Base-by-base conservation (phyloP, 2,888 invertebrate genomes). In the Piscicola geometra region DNA sequence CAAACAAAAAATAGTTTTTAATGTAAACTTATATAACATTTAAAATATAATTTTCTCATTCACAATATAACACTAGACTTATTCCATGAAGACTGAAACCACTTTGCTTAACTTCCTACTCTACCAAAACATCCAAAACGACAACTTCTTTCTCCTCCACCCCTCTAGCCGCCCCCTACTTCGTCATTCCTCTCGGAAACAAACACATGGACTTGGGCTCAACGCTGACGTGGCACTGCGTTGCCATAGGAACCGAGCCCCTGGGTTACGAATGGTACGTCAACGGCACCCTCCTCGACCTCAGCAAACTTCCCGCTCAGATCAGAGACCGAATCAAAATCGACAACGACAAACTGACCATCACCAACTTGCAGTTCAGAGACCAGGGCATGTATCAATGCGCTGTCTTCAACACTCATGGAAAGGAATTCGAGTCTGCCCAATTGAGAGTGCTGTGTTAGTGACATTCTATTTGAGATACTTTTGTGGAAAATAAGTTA, bases 331-430 rank as follows among this genome's bases (percentile, higher is more conserved):
- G 80, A 1, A 77, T 67, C 67, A 72, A 69, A 1, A 41, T 80
- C 33, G 28, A 74, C 1, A 76, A 74, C 41, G 78, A 80, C 47
- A 75, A 71, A 36, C 77, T 80, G 50, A 81, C 78, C 28, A 82
- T 84, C 33, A 78, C 52, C 2, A 64, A 77, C 28, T 76, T 83
- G 5, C 78, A 81, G 50, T 75, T 71, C n/a, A 70, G 90, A 81
- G 96, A 97, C 85, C 90, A 92, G 74, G 97, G 93, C 41, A 94
- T 96, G 93, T 97, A 92, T 85, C 96, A 97, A 83, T 97, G 97
- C 84, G 89, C 91, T 81, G 95, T 95, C 0, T 90, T 89, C 76
- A 97, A 97, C 88, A 91, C 92, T 79, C 80, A 83, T 66, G 93
- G 92, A 82, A 90, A 91, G 0, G 89, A 89, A 77, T 95, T 91